Conservation (phyloP, 1,140 invertebrate species). For the Arion vulgaris region DNA sequence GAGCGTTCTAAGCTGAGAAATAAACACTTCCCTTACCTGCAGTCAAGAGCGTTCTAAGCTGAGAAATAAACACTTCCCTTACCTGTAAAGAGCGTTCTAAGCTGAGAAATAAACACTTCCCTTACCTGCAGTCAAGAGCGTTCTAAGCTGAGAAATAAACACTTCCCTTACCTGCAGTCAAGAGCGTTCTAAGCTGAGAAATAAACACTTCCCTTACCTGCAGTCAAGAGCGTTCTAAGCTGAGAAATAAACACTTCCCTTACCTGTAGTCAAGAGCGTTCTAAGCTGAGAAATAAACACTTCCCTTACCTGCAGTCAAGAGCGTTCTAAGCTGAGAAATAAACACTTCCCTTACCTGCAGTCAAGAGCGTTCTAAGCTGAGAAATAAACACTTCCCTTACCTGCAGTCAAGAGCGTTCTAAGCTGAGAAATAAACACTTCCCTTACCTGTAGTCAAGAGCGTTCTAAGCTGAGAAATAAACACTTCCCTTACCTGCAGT, state of each 20-base stretch:
- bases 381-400: too few species aligned
- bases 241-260: too few species aligned
- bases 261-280: slow-evolving; percentile 37
- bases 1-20: slow-evolving; percentile 46
- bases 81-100: slow-evolving; percentile 42
- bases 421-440: slow-evolving; percentile 47
- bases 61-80: too few species aligned
- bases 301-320: slow-evolving; percentile 29
- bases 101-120: slow-evolving; percentile 48
- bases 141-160: slow-evolving; percentile 47
- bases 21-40: too few species aligned
- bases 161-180: slow-evolving; percentile 34
- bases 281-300: slow-evolving; percentile 47
- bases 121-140: slow-evolving; percentile 35
- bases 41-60: slow-evolving; percentile 41
- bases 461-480: slow-evolving; percentile 47
- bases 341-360: too few species aligned
- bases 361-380: slow-evolving; percentile 43
- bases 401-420: slow-evolving; percentile 39
- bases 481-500: slow-evolving; percentile 30
- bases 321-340: slow-evolving; percentile 47
- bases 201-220: too few species aligned
- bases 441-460: slow-evolving; percentile 33
- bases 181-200: slow-evolving; percentile 45
- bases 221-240: slow-evolving; percentile 39